A percentile compares a stretch with the other conserved stretches of the same genome.
Evolutionary conservation across 2,888 invertebrate genomes (phyloP).

Genomic region (Notocelia uddmanniana): DNA sequence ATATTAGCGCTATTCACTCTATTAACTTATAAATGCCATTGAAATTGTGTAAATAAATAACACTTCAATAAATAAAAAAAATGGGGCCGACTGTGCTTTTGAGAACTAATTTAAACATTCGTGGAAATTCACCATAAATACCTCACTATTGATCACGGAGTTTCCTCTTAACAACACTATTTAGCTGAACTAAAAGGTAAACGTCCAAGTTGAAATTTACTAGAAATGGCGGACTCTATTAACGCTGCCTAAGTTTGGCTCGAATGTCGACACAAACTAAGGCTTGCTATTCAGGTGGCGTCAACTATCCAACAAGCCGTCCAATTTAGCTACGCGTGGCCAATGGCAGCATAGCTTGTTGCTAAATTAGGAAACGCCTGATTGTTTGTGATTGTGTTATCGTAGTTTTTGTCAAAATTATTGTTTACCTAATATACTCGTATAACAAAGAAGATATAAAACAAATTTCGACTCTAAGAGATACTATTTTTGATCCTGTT

Average conservation of each 20-base stretch:
- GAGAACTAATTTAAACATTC: background rate
- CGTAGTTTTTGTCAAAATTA: no score
- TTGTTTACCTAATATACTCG: no score
- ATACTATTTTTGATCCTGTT: no score
- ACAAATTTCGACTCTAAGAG: no score
- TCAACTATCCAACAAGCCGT: constrained; percentile 29
- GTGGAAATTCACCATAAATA: background rate
- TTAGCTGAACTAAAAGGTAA: constrained; percentile 16
- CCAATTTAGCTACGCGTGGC: constrained; percentile 29
- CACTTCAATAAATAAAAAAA: no score
- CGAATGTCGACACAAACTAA: constrained; percentile 40
- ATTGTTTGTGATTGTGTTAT: background rate
- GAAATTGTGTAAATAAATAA: no score
- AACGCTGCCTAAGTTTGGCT: constrained; percentile 28
- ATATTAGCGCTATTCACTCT: no score
- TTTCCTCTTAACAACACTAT: constrained; percentile 15
- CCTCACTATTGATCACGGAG: background rate
- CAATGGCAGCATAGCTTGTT: background rate
- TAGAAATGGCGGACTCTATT: constrained; percentile 42
- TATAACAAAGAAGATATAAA: no score
- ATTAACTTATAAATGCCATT: no score
- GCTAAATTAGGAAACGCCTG: background rate
- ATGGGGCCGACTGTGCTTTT: no score
- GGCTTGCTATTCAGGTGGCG: constrained; percentile 41
- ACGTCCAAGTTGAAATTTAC: constrained; percentile 24